Evolutionary conservation across 2,888 invertebrate species (phyloP).

Genomic region (Bugulina stolonifera): DNA sequence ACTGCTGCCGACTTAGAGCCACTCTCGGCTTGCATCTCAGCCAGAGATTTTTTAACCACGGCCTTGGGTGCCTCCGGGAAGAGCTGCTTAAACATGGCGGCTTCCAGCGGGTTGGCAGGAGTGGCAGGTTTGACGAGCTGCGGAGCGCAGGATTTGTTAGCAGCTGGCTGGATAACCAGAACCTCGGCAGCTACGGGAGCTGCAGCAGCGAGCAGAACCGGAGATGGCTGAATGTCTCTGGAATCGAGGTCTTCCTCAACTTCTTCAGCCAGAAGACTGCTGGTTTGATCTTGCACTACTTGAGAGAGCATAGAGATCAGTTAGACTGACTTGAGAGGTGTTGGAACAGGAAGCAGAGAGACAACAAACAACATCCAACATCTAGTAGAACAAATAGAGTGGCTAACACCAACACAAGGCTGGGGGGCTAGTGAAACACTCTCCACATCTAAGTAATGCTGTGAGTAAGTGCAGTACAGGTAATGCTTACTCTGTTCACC

Average conservation of each 20-base stretch:
- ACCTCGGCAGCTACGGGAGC: neutral
- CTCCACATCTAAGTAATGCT: too few species aligned
- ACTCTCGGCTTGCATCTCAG: constrained; percentile 18
- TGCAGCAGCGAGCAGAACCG: neutral
- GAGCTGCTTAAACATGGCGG: constrained; percentile 21
- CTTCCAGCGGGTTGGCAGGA: constrained; percentile 2
- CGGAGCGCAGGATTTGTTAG: neutral
- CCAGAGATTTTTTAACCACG: constrained; percentile 2
- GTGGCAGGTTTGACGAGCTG: neutral
- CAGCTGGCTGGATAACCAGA: neutral
- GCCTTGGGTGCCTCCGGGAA: constrained; percentile 11
- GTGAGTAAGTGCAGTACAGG: too few species aligned
- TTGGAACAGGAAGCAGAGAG: too few species aligned
- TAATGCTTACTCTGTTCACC: too few species aligned
- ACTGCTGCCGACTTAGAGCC: neutral
- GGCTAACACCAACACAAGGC: too few species aligned
- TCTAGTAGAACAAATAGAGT: too few species aligned
- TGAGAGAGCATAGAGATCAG: neutral
- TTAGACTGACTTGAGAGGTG: too few species aligned
- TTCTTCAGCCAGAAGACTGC: neutral
- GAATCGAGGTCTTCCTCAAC: neutral
- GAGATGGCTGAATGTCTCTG: constrained; percentile 15
- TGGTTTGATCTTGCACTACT: neutral
- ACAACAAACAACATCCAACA: too few species aligned
- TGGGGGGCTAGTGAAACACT: too few species aligned